Base-by-base conservation (phyloP, 2,797 vertebrate genomes). In the Pangasius krempfi region DNA sequence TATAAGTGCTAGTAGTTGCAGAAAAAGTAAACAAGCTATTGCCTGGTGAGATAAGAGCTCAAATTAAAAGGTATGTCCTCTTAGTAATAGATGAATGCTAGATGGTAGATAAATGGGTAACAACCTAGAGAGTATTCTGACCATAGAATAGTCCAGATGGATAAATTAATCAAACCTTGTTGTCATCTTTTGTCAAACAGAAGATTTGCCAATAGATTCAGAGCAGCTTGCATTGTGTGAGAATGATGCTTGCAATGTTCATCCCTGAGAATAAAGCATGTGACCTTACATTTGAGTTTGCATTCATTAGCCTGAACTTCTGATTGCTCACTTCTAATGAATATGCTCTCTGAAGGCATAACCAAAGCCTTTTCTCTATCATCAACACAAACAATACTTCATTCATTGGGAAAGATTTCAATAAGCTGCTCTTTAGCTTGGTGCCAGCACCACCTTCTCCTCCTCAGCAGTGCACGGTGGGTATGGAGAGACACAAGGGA, bases 361-460 rank as follows among this genome's bases (percentile, higher is more conserved):
- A 79, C 73, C 86, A 58, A 85, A 89, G 89, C 62, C 33, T 79
- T 87, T 87, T 60, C 25, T 60, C 66, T 81, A 85, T 56, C 68
- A 79, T 70, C 40, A 64, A 75, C 84, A 70, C 84, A 88, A 89
- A 78, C 84, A 89, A 86, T 86, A 16, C 68, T 75, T 90, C 60
- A 81, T 87, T 80, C 60, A 62, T 84, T 85, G 87, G 78, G 88
- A 90, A 20, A 83, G 75, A 62, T 89, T 87, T 73, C 82, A 89
- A 86, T 89, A 89, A 92, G 84, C 54, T 90, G 83, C 82, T 90
- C 87, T 89, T 92, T 86, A 89, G 78, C 54, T 82, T 64, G 25
- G n/a, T 92, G 91, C 90, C 91, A 91, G 62, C 86, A 85, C 62
- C 90, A 90, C 84, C 89, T 89, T 89, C 73, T 88, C 83, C 89